Percentiles rank a stretch among this genome's conserved stretches.
phyloP scores from a whole-genome alignment of 2,113 vertebrate species.

The Oryzias melastigma region DNA sequence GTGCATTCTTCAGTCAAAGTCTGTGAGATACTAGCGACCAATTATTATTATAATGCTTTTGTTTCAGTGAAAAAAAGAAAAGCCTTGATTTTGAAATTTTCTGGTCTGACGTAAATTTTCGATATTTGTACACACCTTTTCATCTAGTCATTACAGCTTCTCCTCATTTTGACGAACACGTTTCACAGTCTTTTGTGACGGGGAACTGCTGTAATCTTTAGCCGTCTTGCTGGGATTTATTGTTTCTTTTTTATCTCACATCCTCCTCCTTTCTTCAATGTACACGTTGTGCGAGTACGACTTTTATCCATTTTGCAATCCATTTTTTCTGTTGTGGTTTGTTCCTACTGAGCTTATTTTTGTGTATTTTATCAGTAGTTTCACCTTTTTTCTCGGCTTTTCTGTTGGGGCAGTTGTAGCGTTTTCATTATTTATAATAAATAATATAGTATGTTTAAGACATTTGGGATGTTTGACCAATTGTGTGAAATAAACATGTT shows the following conservation, averaged over 20 bases:
- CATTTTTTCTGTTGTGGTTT: constrained; percentile 20
- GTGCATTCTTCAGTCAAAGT: neutral
- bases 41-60: no score
- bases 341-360: neutral
- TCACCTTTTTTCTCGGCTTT: neutral
- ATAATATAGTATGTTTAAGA: neutral
- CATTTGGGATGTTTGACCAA: neutral
- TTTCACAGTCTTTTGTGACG: neutral
- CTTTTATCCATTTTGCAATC: constrained; percentile 8
- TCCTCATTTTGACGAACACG: constrained; percentile 4
- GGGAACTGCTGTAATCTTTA: constrained; percentile 8
- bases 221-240: constrained; percentile 31
- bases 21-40: no score
- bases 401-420: constrained; percentile 4
- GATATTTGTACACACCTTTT: no score
- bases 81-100: no score
- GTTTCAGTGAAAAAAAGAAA: no score
- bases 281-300: constrained; percentile 4
- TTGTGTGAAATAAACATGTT: constrained; percentile 9
- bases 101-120: no score
- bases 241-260: constrained; percentile 11
- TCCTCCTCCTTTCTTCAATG: constrained; percentile 29
- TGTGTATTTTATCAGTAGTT: neutral
- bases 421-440: no score
- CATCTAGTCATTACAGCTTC: neutral